Conservation (phyloP, 2,113 vertebrate genomes). For the Grantiella picta region DNA sequence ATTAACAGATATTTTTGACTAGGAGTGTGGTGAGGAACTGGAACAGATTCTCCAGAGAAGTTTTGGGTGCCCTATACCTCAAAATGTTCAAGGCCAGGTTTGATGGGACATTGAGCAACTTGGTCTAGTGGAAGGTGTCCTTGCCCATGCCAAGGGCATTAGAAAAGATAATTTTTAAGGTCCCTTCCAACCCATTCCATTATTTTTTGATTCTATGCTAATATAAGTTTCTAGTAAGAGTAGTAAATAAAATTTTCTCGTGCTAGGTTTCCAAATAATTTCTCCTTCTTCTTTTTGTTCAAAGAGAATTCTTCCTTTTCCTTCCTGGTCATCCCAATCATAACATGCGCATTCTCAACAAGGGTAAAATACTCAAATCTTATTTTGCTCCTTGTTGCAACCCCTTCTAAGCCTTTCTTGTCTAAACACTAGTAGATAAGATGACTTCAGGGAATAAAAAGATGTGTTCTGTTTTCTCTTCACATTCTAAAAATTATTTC, state of each 20-base stretch:
- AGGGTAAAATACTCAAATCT: neutral
- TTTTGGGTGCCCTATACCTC: neutral
- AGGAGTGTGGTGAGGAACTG: neutral
- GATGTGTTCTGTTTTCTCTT: neutral
- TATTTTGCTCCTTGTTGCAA: neutral
- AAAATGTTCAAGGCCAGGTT: no score
- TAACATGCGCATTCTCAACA: neutral
- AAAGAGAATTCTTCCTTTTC: neutral
- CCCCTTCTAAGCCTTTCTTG: neutral
- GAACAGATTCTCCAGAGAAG: neutral
- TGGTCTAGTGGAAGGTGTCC: neutral
- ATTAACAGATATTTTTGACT: neutral
- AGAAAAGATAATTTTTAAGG: neutral
- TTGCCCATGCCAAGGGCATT: neutral
- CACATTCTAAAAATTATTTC: neutral
- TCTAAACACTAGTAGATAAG: neutral
- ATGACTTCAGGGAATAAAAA: neutral
- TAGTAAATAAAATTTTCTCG: neutral
- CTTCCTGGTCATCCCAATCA: neutral
- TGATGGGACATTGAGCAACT: neutral
- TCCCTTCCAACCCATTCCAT: neutral
- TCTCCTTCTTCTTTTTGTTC: neutral
- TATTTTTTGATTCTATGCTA: neutral
- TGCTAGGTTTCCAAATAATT: neutral
- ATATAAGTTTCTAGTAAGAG: neutral